Base-by-base conservation (phyloP, 2,113 vertebrate genomes). In the Elephas maximus region DNA sequence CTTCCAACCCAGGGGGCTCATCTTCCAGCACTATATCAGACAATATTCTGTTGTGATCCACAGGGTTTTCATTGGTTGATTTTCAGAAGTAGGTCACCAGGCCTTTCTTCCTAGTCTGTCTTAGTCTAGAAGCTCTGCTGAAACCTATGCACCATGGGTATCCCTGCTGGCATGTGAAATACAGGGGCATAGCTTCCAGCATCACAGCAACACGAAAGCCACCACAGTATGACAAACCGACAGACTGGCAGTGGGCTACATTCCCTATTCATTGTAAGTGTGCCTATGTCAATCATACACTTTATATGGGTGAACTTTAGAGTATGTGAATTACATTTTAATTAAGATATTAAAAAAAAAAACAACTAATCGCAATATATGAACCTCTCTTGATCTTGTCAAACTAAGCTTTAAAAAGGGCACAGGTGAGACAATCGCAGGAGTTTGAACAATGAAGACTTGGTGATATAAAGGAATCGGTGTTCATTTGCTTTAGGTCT, bases 241-340 rank as follows among this genome's bases (percentile, higher is more conserved):
- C 4, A 73, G 18, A 18, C 21, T 18, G 71, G 69, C 7, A 8
- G 69, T n/a, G 71, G 20, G 45, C 74, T 60, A 62, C 74, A 57
- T 95, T 69, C 65, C 92, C 76, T 82, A 93, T 69, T 91, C 63
- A 60, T 2, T 92, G 14, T 57, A 84, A 95, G 89, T 95, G 87
- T 67, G 71, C 17, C 44, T 80, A 1, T 62, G 83, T 37, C 85
- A 37, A 41, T 41, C 37, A 21, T 26, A 80, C 8, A 48, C 33
- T 88, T 79, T 26, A 82, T 78, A 78, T 62, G 21, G 77, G n/a
- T 88, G 6, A 41, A 90, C 91, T 80, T 94, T 62, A 91, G 83
- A 26, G 28, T 77, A 65, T 51, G 4, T 80, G 9, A 63, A 71
- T 71, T 82, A 73, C 21, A 60, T 28, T 37, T 74, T 82, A 74